phyloP scores from a whole-genome alignment of 2,113 vertebrate species.

The Thinocorus orbignyianus region DNA sequence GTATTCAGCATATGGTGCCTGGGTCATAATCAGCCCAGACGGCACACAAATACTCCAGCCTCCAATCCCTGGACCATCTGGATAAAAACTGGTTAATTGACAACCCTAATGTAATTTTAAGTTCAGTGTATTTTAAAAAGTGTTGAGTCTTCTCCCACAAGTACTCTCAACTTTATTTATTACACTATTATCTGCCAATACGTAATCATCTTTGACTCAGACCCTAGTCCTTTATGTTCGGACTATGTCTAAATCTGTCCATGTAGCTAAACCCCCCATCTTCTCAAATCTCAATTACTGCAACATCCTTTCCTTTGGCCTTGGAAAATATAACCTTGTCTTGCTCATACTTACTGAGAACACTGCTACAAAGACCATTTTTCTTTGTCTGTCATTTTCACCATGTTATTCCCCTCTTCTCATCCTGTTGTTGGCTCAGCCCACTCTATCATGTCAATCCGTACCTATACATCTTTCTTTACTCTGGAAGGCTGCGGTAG shows the following conservation, averaged over 20 bases:
- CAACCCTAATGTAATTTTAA: constrained; percentile 44
- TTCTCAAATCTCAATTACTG: constrained; percentile 48
- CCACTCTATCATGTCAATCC: background rate
- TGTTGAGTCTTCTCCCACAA: constrained; percentile 12
- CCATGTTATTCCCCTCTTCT: background rate
- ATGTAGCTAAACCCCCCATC: background rate
- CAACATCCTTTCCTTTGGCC: constrained; percentile 30
- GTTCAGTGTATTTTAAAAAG: constrained; percentile 3
- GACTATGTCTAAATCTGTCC: constrained; percentile 2
- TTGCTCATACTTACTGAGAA: background rate
- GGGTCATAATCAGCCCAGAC: background rate
- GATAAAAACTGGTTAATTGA: constrained; percentile 54
- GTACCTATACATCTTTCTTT: background rate
- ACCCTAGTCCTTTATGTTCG: constrained; percentile 24
- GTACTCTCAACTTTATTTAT: constrained; percentile 15
- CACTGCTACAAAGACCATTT: background rate
- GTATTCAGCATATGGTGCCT: background rate
- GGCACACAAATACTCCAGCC: background rate
- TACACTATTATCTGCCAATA: background rate
- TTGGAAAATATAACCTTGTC: constrained; percentile 51
- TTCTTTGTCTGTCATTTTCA: constrained; percentile 30
- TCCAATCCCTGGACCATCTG: constrained; percentile 43
- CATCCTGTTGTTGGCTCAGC: background rate
- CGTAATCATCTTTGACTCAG: constrained; percentile 53
- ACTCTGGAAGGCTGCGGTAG: background rate